Evolutionary conservation across 2,888 invertebrate genomes (phyloP).

Genomic region (Mythimna pallens): DNA sequence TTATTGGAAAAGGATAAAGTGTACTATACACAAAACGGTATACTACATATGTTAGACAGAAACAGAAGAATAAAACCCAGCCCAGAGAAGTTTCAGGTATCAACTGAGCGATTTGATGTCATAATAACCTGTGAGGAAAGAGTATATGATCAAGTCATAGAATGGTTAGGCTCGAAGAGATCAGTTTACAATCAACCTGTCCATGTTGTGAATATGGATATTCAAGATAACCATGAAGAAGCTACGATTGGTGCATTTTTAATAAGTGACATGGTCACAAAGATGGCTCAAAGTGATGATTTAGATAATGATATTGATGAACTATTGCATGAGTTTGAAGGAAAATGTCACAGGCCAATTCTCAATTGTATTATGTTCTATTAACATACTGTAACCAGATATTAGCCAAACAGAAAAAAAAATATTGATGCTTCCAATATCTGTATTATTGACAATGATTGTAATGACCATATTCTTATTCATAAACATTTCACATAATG

Average conservation of each 20-base stretch:
- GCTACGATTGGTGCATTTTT: slow-evolving; percentile 99
- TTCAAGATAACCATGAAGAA: slow-evolving; percentile 99
- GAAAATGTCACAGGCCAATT: slow-evolving; percentile 95
- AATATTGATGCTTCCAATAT: slow-evolving; percentile 49
- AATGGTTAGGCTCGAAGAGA: slow-evolving; percentile 96
- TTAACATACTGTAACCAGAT: slow-evolving; percentile 84
- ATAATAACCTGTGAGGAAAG: slow-evolving; percentile 99
- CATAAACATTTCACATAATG: slow-evolving; percentile 4
- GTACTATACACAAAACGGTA: slow-evolving; percentile 99
- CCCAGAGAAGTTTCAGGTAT: slow-evolving; percentile 98
- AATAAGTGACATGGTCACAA: slow-evolving; percentile 98
- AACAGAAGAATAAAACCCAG: slow-evolving; percentile 98
- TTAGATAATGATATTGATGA: slow-evolving; percentile 99
- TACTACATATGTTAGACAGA: slow-evolving; percentile 99
- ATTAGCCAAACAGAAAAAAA: slow-evolving; percentile 31
- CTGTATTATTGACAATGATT: slow-evolving; percentile 34
- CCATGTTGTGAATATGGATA: slow-evolving; percentile 99
- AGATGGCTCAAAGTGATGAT: slow-evolving; percentile 97
- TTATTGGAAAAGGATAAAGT: slow-evolving; percentile 96
- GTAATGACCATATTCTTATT: slow-evolving; percentile 19
- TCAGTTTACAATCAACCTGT: slow-evolving; percentile 96
- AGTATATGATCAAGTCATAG: slow-evolving; percentile 99
- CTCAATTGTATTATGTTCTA: slow-evolving; percentile 98
- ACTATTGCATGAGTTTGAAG: slow-evolving; percentile 98
- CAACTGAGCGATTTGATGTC: slow-evolving; percentile 97